Conservation (phyloP, 2,113 vertebrate species). For the Chlamydotis undulata region DNA sequence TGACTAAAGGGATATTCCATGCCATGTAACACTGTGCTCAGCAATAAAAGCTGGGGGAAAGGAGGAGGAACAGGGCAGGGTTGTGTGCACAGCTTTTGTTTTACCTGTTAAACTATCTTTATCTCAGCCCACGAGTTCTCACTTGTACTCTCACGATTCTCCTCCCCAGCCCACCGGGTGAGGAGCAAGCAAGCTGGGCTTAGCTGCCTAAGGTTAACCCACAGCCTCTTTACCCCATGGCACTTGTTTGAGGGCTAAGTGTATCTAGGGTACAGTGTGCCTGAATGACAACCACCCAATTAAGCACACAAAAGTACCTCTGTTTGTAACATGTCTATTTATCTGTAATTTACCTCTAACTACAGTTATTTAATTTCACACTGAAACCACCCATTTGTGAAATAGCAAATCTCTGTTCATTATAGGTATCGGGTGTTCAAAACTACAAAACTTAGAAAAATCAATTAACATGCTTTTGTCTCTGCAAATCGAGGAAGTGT, state of each 20-base stretch:
- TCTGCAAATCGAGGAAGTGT: neutral
- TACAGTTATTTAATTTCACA: neutral
- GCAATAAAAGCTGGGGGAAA: neutral
- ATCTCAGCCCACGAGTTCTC: neutral
- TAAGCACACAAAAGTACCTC: neutral
- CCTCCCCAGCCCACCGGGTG: neutral
- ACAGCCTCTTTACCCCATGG: neutral
- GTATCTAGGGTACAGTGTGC: neutral
- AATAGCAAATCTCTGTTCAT: neutral
- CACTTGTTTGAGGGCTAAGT: neutral
- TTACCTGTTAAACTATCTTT: neutral
- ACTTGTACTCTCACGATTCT: neutral
- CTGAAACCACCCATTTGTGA: neutral
- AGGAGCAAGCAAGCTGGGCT: neutral
- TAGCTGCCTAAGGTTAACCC: neutral
- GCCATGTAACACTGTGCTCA: neutral
- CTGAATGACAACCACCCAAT: neutral
- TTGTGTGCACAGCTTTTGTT: neutral
- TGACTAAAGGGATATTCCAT: too few relatives aligned
- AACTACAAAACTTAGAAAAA: neutral
- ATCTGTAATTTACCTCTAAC: neutral
- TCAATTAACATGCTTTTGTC: neutral
- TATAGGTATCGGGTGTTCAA: neutral
- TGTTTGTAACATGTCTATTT: neutral
- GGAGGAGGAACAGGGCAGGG: neutral